Evolutionary conservation across 1,140 invertebrate genomes (phyloP), one percentile per base, ranked within the genome.

Genomic region (Zaprionus lachaisei): DNA sequence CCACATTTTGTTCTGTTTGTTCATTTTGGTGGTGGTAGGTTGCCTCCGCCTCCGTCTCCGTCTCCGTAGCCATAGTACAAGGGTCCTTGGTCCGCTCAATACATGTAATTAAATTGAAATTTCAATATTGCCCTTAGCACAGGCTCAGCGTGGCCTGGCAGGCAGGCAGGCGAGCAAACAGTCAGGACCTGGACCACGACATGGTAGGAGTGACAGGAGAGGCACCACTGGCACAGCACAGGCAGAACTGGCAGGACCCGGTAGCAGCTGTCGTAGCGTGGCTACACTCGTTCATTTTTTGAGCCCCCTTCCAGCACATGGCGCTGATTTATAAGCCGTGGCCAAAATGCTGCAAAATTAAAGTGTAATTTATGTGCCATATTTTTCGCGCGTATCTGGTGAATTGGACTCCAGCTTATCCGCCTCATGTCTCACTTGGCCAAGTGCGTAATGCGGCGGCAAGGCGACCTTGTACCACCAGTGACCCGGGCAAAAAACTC

Each of bases 321-420:
- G 58, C 64, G 72, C 69, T 90, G 85, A 90, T 90, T 90, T 90
- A 90, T 90, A 90, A 90, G 86, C 86, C 79, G 71, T 90, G 79
- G 85, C 85, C 85, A 90, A 90, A 90, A 90, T 82, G 86, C 76
- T 90, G 85, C 81, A 90, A 90, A 90, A 90, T 90, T 90, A 90
- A 90, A 90, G 85, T 85, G 79, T 90, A 90, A 90, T 90, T 90
- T 90, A 90, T 90, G 85, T 70, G 85, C 72, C 72, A 75, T 69
- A 49, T 79, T 63, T 72, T 67, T 54, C 44, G 54, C 51, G 77
- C 62, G 68, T 65, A 76, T 79, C 77, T 73, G 67, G 37, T 55
- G 56, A 55, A 41, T 76, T 62, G 31, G 66, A 77, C 78, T 79
- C 54, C 80, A 80, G 83, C 74, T 86, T 87, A 86, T 86, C 83